Base-by-base conservation (phyloP, 2,888 invertebrate genomes). In the Silvanus unidentatus region DNA sequence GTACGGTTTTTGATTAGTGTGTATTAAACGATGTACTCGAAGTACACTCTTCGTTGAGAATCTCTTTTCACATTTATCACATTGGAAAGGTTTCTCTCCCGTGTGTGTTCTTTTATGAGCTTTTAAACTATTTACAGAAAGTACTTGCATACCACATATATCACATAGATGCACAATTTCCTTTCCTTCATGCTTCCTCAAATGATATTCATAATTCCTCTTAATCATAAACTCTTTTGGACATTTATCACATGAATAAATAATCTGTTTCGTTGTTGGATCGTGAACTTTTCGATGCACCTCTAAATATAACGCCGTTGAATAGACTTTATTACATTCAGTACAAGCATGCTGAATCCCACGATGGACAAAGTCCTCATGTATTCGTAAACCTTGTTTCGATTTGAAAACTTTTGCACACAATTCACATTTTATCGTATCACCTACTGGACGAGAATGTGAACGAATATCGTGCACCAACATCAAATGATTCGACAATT, bases 51-150 rank as follows among this genome's bases (percentile, higher is more conserved):
- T 49, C 22, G 42, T 57, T 16, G 59, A 57, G 42, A 66, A 69
- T 2, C 54, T 50, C 43, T 59, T 62, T 2, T 45, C 52, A 43
- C 69, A 69, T 29, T 49, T 42, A 5, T 54, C 47, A 43, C 68
- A 69, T 6, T 46, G 45, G 37, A 51, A 56, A 11, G 61, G 62
- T 37, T 59, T 63, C 42, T 65, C 66, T 2, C 61, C 62, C 0
- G 59, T 63, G 40, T 63, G 64, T 5, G 52, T 57, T 12, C 59
- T 50, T 43, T 53, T 47, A 42, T 64, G 64, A 12, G 52, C 51
- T 22, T 50, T 55, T 15, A 63, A 49, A 29, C 53, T 30, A 43
- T 47, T 55, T 5, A 8, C 8, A 5, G 22, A 22, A 5, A 22
- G 8, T 5, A 22, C 22, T 22, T 22, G 22, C 8, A 22, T 59